A percentile compares a stretch with the other conserved stretches of the same genome.
Evolutionary conservation across 2,888 invertebrate genomes (phyloP).

Genomic region (Leptopterna dolabrata): DNA sequence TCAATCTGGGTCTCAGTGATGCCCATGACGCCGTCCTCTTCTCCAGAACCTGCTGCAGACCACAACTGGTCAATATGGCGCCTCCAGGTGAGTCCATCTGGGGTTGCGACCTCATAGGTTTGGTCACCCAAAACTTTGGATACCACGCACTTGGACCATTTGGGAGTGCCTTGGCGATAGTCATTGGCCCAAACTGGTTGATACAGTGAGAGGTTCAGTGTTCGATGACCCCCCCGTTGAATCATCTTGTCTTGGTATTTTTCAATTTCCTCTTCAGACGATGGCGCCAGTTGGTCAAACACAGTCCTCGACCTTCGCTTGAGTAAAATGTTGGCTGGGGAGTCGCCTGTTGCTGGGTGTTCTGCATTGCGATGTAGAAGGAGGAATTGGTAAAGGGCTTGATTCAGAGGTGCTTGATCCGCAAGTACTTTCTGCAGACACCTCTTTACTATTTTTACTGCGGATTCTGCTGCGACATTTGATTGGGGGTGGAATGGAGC

Average conservation of each 20-base stretch:
- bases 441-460: background rate
- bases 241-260: slow-evolving; percentile 17
- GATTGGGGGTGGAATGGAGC: slow-evolving; percentile 16
- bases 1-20: background rate
- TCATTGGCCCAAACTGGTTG: slow-evolving; percentile 15
- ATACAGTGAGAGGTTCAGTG: background rate
- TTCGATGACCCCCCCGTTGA: background rate
- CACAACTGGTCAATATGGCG: background rate
- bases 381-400: too few species aligned
- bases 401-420: background rate
- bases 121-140: slow-evolving; percentile 21
- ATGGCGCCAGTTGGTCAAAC: background rate
- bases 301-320: background rate
- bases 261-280: slow-evolving; percentile 11
- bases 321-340: background rate
- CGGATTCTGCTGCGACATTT: slow-evolving; percentile 4
- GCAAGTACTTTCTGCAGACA: background rate
- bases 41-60: background rate
- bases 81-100: background rate
- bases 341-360: background rate
- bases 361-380: background rate
- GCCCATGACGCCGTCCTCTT: background rate
- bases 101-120: background rate
- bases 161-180: slow-evolving; percentile 1
- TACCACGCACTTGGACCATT: slow-evolving; percentile 24